phyloP scores from a whole-genome alignment of 2,113 vertebrate genomes.

The Dascyllus trimaculatus region DNA sequence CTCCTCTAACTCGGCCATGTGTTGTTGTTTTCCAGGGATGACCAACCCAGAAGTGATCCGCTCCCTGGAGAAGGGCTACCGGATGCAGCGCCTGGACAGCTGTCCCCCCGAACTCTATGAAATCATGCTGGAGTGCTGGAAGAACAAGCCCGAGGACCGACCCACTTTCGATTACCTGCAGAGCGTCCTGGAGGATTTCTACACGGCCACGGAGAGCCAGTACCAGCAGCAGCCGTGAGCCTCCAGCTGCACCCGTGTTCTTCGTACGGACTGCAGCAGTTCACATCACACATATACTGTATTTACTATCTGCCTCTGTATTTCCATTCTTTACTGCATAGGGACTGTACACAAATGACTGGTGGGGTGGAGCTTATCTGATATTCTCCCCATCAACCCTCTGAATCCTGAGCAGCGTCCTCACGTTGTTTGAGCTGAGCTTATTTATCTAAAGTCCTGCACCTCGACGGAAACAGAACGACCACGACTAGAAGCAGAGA shows the following conservation, averaged over 20 bases:
- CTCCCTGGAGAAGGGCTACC: conserved; percentile 90
- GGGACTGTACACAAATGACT: conserved; percentile 30
- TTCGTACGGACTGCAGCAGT: conserved; percentile 12
- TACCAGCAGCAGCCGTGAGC: conserved; percentile 92
- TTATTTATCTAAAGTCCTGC: no score
- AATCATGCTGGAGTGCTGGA: conserved; percentile 95
- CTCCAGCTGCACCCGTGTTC: conserved; percentile 8
- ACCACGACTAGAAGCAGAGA: no score
- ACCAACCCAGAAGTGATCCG: conserved; percentile 94
- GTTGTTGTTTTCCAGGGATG: conserved; percentile 87
- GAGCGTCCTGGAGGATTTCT: conserved; percentile 97
- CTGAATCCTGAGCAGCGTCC: no score
- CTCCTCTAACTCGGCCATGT: neutral
- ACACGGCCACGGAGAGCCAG: conserved; percentile 95
- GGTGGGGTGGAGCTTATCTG: neutral
- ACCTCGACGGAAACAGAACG: no score
- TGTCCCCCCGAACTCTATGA: conserved; percentile 92
- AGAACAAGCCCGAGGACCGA: conserved; percentile 90
- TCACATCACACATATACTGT: neutral
- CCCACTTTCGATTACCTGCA: conserved; percentile 96
- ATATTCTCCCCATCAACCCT: no score
- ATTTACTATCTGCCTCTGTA: neutral
- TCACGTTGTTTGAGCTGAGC: no score
- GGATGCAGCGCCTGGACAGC: conserved; percentile 89
- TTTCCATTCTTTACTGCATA: conserved; percentile 2